phyloP scores from a whole-genome alignment of 2,888 invertebrate genomes.

The Dromius quadrimaculatus region DNA sequence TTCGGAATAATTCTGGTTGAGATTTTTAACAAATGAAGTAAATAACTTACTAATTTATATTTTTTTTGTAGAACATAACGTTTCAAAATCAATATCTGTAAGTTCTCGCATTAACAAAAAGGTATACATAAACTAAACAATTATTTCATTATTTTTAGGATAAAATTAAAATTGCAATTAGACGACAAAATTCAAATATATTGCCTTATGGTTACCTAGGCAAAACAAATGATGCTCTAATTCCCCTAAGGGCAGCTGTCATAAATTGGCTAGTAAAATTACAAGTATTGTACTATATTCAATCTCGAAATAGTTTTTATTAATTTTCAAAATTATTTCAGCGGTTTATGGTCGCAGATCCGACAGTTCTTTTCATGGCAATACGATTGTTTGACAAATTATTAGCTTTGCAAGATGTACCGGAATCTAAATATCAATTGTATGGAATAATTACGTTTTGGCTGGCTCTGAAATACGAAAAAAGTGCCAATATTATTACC shows the following conservation, averaged over 20 bases:
- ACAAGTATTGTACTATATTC: conserved; percentile 7
- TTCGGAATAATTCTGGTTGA: too few species aligned
- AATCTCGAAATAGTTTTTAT: not conserved
- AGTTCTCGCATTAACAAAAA: too few species aligned
- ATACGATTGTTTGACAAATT: conserved; percentile 17
- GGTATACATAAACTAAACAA: too few species aligned
- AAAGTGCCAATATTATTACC: not conserved
- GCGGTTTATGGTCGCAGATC: not conserved
- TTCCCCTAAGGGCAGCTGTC: not conserved
- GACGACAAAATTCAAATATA: not conserved
- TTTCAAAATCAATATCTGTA: too few species aligned
- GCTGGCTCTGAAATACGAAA: not conserved
- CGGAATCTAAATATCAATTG: conserved; percentile 1
- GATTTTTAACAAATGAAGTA: too few species aligned
- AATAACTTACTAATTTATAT: too few species aligned
- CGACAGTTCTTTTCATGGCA: not conserved
- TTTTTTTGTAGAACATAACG: too few species aligned
- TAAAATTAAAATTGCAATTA: not conserved
- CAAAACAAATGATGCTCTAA: not conserved
- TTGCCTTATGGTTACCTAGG: not conserved
- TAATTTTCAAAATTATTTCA: not conserved
- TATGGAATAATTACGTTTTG: not conserved
- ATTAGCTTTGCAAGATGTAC: not conserved
- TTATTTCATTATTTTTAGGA: not conserved
- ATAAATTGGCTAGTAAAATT: conserved; percentile 12